phyloP scores from a whole-genome alignment of 2,888 invertebrate species.

The Chrysolina oricalcia region DNA sequence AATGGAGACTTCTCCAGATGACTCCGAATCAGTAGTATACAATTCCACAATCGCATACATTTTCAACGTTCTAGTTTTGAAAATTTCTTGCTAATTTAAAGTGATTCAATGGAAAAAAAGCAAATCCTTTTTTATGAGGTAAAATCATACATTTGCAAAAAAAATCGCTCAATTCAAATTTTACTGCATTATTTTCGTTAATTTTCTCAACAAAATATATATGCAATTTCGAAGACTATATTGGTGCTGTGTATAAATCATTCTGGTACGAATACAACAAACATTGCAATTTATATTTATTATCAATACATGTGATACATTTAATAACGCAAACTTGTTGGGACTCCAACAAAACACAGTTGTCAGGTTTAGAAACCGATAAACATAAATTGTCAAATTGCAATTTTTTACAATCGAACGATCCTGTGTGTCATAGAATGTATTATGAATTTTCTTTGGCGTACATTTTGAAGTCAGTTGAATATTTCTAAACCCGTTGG shows the following conservation, averaged over 20 bases:
- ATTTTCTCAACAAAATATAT: constrained; percentile 28
- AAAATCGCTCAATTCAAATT: constrained; percentile 7
- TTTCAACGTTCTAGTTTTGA: not conserved
- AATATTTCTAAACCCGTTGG: not conserved
- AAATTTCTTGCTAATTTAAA: not conserved
- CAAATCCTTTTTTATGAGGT: constrained; percentile 25
- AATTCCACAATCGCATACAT: constrained; percentile 21
- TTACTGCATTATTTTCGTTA: not conserved
- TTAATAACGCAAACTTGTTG: constrained; percentile 23
- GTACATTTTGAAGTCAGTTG: not conserved
- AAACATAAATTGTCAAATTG: constrained; percentile 17
- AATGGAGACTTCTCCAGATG: constrained; percentile 7
- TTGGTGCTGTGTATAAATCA: constrained; percentile 29
- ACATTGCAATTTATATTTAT: constrained; percentile 8
- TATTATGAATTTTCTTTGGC: constrained; percentile 10
- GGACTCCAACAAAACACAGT: constrained; percentile 19
- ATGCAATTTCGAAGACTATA: constrained; percentile 22
- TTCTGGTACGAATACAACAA: constrained; percentile 7
- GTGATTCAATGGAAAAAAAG: constrained; percentile 10
- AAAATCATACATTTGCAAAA: constrained; percentile 16
- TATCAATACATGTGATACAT: constrained; percentile 8
- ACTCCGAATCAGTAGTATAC: not conserved
- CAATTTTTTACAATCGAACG: constrained; percentile 18
- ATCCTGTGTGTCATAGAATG: constrained; percentile 18
- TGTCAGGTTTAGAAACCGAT: constrained; percentile 27